Evolutionary conservation across 2,888 invertebrate species (phyloP).

Genomic region (Drosophila kambysellisi): DNA sequence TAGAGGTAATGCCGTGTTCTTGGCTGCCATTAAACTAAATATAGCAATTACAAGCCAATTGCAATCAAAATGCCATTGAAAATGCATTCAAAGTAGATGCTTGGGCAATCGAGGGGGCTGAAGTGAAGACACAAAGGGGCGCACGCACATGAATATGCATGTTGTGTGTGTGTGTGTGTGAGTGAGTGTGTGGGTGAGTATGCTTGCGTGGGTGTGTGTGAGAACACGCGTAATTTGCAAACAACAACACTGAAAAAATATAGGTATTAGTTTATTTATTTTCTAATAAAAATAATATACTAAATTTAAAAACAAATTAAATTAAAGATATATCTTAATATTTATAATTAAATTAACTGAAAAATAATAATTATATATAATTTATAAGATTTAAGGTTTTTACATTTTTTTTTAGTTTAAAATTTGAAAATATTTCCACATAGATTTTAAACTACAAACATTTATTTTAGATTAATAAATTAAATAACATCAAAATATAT

Average conservation of each 20-base stretch:
- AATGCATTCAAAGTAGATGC: constrained; percentile 66
- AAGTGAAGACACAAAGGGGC: constrained; percentile 40
- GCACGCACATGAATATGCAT: constrained; percentile 57
- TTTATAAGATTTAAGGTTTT: not conserved
- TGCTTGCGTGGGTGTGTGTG: constrained; percentile 20
- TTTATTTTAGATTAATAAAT: not conserved
- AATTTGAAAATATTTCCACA: not conserved
- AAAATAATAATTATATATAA: not conserved
- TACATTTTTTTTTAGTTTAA: not conserved
- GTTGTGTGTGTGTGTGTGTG: constrained; percentile 21
- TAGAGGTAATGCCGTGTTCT: constrained; percentile 60
- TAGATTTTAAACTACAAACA: not conserved
- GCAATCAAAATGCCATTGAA: constrained; percentile 79
- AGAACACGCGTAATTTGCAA: constrained; percentile 20
- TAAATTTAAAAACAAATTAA: not conserved
- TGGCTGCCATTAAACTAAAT: constrained; percentile 74
- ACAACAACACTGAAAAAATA: constrained; percentile 18
- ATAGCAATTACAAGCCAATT: constrained; percentile 76
- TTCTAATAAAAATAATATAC: too few species aligned
- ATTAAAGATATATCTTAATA: not conserved
- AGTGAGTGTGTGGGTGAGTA: constrained; percentile 25
- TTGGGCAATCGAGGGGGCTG: not conserved
- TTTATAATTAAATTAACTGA: not conserved
- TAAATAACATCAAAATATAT: too few species aligned
- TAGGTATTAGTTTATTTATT: not conserved